phyloP scores from a whole-genome alignment of 2,888 invertebrate species.

The Eretmocerus hayati region DNA sequence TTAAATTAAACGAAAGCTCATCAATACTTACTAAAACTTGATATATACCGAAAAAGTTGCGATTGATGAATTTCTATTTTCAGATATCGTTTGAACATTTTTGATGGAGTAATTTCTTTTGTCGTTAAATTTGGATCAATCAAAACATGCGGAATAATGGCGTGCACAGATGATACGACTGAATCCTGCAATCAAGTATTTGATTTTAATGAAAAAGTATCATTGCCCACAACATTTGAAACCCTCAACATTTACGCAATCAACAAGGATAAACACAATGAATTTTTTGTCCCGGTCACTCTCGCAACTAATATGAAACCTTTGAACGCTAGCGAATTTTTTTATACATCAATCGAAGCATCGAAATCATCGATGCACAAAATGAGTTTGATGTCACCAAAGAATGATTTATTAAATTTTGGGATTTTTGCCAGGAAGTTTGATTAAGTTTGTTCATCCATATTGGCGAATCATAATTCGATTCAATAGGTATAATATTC shows the following conservation, averaged over 20 bases:
- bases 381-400: constrained; percentile 23
- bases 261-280: constrained; percentile 15
- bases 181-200: constrained; percentile 23
- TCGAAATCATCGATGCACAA: neutral
- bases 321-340: constrained; percentile 13
- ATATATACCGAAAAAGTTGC: too few species aligned
- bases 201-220: constrained; percentile 22
- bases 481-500: too few species aligned
- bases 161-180: constrained; percentile 20
- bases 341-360: neutral
- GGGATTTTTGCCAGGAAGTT: constrained; percentile 34
- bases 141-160: constrained; percentile 20
- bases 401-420: constrained; percentile 29
- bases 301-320: constrained; percentile 8
- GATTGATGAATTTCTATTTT: too few species aligned
- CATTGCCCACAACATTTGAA: constrained; percentile 27
- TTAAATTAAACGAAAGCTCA: too few species aligned
- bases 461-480: too few species aligned
- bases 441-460: too few species aligned
- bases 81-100: constrained; percentile 33
- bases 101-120: constrained; percentile 28
- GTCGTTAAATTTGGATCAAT: constrained; percentile 14
- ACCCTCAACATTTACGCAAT: constrained; percentile 26
- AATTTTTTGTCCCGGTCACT: constrained; percentile 22
- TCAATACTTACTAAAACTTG: too few species aligned